Evolutionary conservation across 1,140 invertebrate species (phyloP).

Genomic region (Sycobia sp.): DNA sequence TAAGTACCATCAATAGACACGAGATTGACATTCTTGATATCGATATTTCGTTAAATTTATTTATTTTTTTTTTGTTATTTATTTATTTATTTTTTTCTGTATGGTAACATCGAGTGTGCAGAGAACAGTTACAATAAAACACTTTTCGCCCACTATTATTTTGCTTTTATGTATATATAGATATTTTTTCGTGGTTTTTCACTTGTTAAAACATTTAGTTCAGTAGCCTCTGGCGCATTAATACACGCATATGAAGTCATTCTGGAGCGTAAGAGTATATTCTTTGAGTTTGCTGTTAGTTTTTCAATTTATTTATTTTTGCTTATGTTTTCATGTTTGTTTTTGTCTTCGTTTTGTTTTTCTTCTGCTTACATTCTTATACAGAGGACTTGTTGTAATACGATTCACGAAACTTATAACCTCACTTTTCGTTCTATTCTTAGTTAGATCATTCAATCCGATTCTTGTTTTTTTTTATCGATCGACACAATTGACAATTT

Average conservation of each 20-base stretch:
- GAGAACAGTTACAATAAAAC: slow-evolving; percentile 33
- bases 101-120: slow-evolving; percentile 42
- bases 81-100: slow-evolving; percentile 29
- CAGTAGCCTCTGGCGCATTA: slow-evolving; percentile 13
- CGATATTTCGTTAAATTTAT: slow-evolving; percentile 36
- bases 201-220: slow-evolving; percentile 31
- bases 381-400: slow-evolving; percentile 34
- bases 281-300: slow-evolving; percentile 22
- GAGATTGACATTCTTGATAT: slow-evolving; percentile 46
- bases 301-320: slow-evolving; percentile 22
- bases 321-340: no score
- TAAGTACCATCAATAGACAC: slow-evolving; percentile 47
- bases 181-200: slow-evolving; percentile 13
- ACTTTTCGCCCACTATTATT: slow-evolving; percentile 20
- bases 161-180: slow-evolving; percentile 18
- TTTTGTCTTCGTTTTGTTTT: no score
- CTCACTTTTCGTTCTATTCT: not conserved
- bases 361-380: not conserved
- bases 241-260: slow-evolving; percentile 2
- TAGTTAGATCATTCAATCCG: not conserved
- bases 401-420: slow-evolving; percentile 22
- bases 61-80: no score
- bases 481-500: slow-evolving; percentile 5
- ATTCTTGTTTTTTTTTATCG: no score
- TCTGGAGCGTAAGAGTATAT: slow-evolving; percentile 12